Percentiles rank a stretch among this genome's conserved stretches.
Conservation (phyloP, 2,113 vertebrate genomes). For the Zeus faber region DNA sequence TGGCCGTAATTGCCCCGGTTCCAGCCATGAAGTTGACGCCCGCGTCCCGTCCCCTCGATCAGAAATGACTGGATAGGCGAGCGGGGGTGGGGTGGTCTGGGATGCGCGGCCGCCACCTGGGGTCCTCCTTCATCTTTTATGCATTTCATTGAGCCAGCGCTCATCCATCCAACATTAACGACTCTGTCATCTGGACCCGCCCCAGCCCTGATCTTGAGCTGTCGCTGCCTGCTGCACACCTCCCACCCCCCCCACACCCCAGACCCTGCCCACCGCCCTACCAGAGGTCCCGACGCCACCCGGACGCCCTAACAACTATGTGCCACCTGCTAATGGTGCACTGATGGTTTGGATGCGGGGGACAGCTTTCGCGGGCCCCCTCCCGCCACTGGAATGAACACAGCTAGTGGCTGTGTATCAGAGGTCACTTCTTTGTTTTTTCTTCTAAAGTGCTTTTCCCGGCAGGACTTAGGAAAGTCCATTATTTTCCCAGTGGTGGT, state of each 20-base stretch:
- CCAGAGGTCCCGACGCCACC: too few species aligned
- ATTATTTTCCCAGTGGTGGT: background rate
- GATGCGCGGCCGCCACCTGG: conserved; percentile 59
- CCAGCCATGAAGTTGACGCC: conserved; percentile 32
- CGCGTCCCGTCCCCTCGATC: conserved; percentile 18
- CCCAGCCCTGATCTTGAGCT: too few species aligned
- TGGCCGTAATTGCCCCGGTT: conserved; percentile 18
- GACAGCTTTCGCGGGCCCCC: too few species aligned
- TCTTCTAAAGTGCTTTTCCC: background rate
- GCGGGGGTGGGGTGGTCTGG: conserved; percentile 1
- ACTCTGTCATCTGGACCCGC: too few species aligned
- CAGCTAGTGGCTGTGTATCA: background rate
- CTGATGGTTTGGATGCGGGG: too few species aligned
- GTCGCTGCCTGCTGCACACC: too few species aligned
- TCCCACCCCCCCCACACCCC: too few species aligned
- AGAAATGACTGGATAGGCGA: conserved; percentile 54
- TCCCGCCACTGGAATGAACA: background rate
- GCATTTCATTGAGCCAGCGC: conserved; percentile 39
- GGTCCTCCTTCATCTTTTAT: conserved; percentile 51
- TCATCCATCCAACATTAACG: conserved; percentile 70
- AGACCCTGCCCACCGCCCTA: too few species aligned
- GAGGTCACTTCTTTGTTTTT: background rate
- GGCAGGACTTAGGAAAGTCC: background rate
- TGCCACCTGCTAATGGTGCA: too few species aligned
- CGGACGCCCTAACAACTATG: too few species aligned